Base-by-base conservation (phyloP, 2,113 vertebrate species). In the Chlorodrepanis virens region DNA sequence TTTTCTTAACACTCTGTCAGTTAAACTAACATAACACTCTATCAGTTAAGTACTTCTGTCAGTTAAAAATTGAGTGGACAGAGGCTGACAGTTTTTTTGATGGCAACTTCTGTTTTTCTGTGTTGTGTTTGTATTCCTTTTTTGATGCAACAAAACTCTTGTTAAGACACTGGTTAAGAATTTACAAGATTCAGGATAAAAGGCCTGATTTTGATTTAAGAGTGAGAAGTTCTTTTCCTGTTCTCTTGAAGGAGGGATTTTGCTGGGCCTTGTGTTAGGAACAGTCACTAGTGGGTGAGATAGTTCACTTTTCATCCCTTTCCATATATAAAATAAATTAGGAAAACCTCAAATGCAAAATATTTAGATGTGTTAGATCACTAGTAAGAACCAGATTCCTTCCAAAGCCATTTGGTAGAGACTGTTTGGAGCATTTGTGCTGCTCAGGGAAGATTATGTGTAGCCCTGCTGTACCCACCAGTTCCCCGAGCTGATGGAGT, bases 401-500 rank as follows among this genome's bases (percentile, higher is more conserved):
- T n/a, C 33, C 6, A 19, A 81, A 77, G 11, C 10, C 15, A 8
- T 49, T 81, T n/a, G 35, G 5, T 39, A 28, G 22, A 54, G 14
- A 1, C 19, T 85, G 70, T 70, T 57, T 7, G 3, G 12, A 57
- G 18, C 15, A 8, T 64, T 69, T 27, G 29, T 27, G 14, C 27
- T 78, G 52, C 60, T 60, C 28, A 33, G 47, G 28, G n/a, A 90
- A 60, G 72, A 47, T 20, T 9, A 3, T 25, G 22, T 21, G 9
- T 68, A 28, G 27, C 69, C 8, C 18, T 89, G 44, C 25, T 31
- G 11, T 31, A 27, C 5, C 14, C 16, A 31, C 14, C 50, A 63
- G 7, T 37, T 70, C 27, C n/a, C 1, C 2, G 29, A 18, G 44
- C 21, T 54, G 42, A 7, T 5, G 11, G 35, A 0, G 0, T 56